These are phyloP conservation scores for Parochlus steinenii DNA, from an alignment of 2,888 invertebrate genomes.

Conservation along the genomic window DNA sequence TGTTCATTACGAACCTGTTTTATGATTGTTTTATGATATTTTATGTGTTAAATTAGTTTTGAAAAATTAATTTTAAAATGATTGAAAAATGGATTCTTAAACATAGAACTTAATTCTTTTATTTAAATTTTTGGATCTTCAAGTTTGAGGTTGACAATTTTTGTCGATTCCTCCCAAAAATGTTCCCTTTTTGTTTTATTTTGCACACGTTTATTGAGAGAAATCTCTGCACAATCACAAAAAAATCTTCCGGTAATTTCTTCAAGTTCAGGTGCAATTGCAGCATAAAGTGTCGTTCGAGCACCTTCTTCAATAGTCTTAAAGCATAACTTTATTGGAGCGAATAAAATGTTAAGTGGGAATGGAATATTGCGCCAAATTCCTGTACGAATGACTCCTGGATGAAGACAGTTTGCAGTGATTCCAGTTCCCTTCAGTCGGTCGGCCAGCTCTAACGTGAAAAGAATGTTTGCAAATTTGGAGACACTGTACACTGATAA, in stretches of 20 bases:
- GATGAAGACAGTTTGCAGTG: conserved; percentile 73
- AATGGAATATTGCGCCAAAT: conserved; percentile 69
- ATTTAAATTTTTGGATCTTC: conserved; percentile 53
- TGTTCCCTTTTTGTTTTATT: conserved; percentile 58
- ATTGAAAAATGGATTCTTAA: too few species aligned
- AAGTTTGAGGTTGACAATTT: conserved; percentile 49
- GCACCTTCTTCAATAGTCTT: conserved; percentile 64
- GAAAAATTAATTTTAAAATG: too few species aligned
- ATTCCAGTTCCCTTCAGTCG: conserved; percentile 60
- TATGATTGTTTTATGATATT: too few species aligned
- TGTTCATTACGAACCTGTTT: too few species aligned
- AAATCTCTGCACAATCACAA: conserved; percentile 55
- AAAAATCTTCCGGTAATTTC: conserved; percentile 62
- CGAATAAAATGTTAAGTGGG: conserved; percentile 51
- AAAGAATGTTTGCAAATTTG: conserved; percentile 71
- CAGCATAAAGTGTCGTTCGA: conserved; percentile 62
- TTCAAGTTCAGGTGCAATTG: conserved; percentile 55
- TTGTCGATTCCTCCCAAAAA: conserved; percentile 72
- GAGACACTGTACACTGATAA: conserved; percentile 69
- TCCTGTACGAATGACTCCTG: conserved; percentile 68
- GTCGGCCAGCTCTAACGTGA: conserved; percentile 59
- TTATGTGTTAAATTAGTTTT: too few species aligned
- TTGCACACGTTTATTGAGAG: conserved; percentile 40
- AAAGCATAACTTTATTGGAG: conserved; percentile 53
- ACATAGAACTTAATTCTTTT: too few species aligned